Base-by-base conservation (phyloP, 2,113 vertebrate genomes). In the Myodes glareolus region DNA sequence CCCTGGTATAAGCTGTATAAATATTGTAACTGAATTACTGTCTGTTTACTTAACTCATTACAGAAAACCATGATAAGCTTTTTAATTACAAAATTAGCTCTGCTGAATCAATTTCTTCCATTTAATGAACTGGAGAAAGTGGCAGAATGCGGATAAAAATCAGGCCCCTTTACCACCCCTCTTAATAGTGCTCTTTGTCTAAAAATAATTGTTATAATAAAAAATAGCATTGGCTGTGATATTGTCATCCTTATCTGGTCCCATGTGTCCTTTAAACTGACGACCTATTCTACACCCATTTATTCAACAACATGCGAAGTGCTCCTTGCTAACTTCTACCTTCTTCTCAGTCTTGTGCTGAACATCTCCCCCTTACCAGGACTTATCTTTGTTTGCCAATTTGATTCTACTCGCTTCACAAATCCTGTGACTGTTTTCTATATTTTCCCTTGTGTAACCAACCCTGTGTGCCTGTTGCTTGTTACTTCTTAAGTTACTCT, bases 41-140 rank as follows among this genome's bases (percentile, higher is more conserved):
- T 97, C 98, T 99, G 98, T 98, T 99, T 99, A 98, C 98, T 98
- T 98, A 98, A 97, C 98, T 99, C 98, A 98, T 99, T 98, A 98
- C 96, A 98, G 98, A 98, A 98, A 99, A 97, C 98, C 97, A 98
- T 98, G 98, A 98, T 99, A 99, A 99, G 98, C 98, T 99, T 98
- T 99, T 98, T 99, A 99, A 99, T 99, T 99, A 99, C 98, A 98
- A 99, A 99, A 99, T 99, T 99, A 99, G 97, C 97, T 98, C 98
- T 86, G 33, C 98, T 97, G 98, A 98, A 99, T 99, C 98, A 99
- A 98, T 99, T 98, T 98, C 94, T 98, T 99, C 98, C 97, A 97
- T 97, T 99, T 99, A 99, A 99, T 99, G 98, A 99, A 98, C 98
- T 98, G 96, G 97, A 98, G 95, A 98, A 98, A 98, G 97, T 98